A percentile compares a stretch with the other conserved stretches of the same genome.
phyloP scores from a whole-genome alignment of 35 echinoderm and acorn worm genomes.

The Anneissia japonica region DNA sequence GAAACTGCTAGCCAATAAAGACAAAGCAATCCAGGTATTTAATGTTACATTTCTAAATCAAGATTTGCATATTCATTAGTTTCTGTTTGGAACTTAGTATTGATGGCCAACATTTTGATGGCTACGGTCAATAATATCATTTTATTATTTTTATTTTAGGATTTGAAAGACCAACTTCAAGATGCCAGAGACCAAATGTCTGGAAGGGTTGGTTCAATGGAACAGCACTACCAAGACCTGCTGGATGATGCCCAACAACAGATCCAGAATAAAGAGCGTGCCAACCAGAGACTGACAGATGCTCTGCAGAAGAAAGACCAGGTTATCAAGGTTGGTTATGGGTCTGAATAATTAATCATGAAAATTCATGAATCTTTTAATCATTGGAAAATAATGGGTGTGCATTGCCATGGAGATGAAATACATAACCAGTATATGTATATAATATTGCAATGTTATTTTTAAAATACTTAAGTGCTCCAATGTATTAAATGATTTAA shows the following conservation, averaged over 20 bases:
- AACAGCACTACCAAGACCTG: slow-evolving; percentile 30
- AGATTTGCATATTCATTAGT: not conserved
- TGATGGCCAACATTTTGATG: too few species aligned
- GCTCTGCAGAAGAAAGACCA: slow-evolving; percentile 74
- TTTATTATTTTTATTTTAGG: slow-evolving; percentile 32
- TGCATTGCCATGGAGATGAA: too few species aligned
- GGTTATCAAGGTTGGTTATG: slow-evolving; percentile 48
- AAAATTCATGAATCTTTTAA: too few species aligned
- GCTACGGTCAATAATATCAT: not conserved
- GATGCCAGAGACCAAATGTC: slow-evolving; percentile 40
- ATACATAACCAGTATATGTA: too few species aligned
- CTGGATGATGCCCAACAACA: slow-evolving; percentile 80
- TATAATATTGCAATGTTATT: too few species aligned
- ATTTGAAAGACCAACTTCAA: slow-evolving; percentile 70
- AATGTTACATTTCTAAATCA: too few species aligned
- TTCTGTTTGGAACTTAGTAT: not conserved
- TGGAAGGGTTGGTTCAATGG: not conserved
- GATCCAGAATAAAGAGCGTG: slow-evolving; percentile 60
- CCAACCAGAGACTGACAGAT: slow-evolving; percentile 64
- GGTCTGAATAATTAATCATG: too few species aligned
- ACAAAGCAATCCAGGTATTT: slow-evolving; percentile 51
- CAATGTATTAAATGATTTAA: too few species aligned
- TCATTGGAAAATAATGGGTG: too few species aligned
- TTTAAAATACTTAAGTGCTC: too few species aligned
- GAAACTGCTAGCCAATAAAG: slow-evolving; percentile 40